Conservation (phyloP, 2,113 vertebrate genomes). For the cat (Felis catus) region DNA sequence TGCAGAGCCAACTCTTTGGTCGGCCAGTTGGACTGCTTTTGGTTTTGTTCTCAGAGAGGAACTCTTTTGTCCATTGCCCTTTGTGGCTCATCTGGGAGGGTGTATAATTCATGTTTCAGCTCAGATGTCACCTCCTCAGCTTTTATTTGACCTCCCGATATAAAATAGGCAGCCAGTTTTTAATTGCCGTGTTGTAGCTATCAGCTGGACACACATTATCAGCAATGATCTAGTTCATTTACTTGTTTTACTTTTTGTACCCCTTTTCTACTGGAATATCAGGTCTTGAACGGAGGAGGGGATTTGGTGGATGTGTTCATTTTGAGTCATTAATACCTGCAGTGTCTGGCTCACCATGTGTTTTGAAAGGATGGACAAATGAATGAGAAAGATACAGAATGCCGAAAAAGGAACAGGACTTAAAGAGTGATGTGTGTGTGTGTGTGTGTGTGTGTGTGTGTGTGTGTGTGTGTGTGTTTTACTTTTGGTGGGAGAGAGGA, state of each 20-base stretch:
- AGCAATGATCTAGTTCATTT: background rate
- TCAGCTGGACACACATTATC: background rate
- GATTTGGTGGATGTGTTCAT: background rate
- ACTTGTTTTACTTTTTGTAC: background rate
- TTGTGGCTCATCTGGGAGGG: background rate
- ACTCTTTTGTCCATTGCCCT: background rate
- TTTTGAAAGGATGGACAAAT: background rate
- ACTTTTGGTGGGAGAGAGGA: background rate
- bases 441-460: no score
- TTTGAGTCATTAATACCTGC: background rate
- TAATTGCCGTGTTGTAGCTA: background rate
- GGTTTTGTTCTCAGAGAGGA: background rate
- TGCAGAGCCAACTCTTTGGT: rapidly evolving
- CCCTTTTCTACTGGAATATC: background rate
- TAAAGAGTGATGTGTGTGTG: background rate
- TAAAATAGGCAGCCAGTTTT: background rate
- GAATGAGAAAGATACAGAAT: background rate
- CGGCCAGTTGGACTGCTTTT: background rate
- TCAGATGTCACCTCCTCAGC: background rate
- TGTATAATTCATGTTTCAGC: background rate
- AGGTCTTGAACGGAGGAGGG: background rate
- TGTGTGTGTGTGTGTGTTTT: background rate
- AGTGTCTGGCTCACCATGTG: background rate
- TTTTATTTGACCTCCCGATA: background rate
- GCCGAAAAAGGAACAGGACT: background rate